Percentiles rank a stretch among this genome's conserved stretches.
These are phyloP conservation scores for Gryllus longicercus DNA, from an alignment of 2,888 invertebrate species.

Conservation along the genomic window DNA sequence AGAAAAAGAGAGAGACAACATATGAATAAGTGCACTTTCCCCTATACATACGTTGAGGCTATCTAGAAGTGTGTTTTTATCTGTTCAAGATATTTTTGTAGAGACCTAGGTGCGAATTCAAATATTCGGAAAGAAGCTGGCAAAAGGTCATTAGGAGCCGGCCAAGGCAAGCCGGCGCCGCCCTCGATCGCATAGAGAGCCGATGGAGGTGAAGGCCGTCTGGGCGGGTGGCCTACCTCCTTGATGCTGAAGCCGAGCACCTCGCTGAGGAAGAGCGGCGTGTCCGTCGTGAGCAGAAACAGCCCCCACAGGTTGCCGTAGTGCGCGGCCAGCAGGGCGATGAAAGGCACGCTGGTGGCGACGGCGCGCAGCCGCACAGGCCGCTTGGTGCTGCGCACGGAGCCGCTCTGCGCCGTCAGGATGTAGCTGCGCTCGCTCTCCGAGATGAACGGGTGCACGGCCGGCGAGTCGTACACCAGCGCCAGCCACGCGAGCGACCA, in stretches of 20 bases:
- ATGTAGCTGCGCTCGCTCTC: conserved; percentile 63
- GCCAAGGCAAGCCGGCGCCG: too few relatives aligned
- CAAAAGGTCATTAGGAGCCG: too few relatives aligned
- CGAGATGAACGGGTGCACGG: conserved; percentile 59
- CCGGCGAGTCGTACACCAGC: conserved; percentile 62
- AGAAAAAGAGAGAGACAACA: too few relatives aligned
- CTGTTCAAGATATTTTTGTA: too few relatives aligned
- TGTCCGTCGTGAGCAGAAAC: conserved; percentile 53
- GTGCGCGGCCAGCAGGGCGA: conserved; percentile 63
- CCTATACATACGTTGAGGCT: too few relatives aligned
- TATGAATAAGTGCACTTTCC: too few relatives aligned
- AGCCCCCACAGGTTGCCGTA: conserved; percentile 75
- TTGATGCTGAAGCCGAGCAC: neutral
- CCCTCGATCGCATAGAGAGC: too few relatives aligned
- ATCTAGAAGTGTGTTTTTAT: too few relatives aligned
- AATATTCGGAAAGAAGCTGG: too few relatives aligned
- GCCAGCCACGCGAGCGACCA: conserved; percentile 61
- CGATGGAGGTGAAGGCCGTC: neutral
- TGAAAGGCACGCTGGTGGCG: conserved; percentile 63
- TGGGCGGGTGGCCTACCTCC: neutral
- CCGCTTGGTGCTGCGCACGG: neutral
- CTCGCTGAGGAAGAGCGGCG: neutral
- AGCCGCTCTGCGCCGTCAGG: neutral
- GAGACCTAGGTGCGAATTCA: too few relatives aligned
- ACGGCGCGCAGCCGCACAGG: conserved; percentile 42